Conservation (phyloP, 2,113 vertebrate species). For the Charina bottae region DNA sequence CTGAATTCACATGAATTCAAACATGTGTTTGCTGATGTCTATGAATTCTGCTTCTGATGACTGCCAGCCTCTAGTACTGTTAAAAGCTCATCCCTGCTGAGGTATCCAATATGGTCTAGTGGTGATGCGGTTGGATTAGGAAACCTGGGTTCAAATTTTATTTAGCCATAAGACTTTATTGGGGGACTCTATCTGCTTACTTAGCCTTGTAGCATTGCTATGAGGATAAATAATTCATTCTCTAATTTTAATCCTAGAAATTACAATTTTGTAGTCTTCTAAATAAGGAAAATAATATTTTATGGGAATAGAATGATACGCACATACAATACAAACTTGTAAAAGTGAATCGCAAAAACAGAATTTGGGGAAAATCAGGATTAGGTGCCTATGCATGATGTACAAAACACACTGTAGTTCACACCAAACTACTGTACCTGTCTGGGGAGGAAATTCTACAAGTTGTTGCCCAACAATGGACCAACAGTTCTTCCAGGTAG, state of each 20-base stretch:
- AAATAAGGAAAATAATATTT: no score
- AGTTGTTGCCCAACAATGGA: neutral
- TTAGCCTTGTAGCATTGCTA: no score
- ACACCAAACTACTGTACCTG: neutral
- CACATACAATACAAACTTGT: no score
- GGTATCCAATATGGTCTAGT: no score
- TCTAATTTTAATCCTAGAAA: neutral
- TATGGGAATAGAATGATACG: no score
- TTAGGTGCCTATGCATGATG: neutral
- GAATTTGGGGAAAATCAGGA: neutral
- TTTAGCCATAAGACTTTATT: neutral
- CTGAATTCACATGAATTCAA: neutral
- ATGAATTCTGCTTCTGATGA: neutral
- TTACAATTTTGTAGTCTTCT: neutral
- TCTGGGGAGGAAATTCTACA: neutral
- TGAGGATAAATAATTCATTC: neutral
- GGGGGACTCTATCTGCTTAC: neutral
- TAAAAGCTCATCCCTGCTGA: neutral
- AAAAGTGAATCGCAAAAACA: neutral
- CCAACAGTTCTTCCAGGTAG: neutral
- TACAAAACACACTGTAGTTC: neutral
- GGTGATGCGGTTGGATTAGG: neutral
- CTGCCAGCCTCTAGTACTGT: neutral
- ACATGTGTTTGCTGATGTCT: neutral
- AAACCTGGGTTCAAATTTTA: neutral